Conservation (phyloP, 2,797 vertebrate species). For the Pithecia hirsuta region DNA sequence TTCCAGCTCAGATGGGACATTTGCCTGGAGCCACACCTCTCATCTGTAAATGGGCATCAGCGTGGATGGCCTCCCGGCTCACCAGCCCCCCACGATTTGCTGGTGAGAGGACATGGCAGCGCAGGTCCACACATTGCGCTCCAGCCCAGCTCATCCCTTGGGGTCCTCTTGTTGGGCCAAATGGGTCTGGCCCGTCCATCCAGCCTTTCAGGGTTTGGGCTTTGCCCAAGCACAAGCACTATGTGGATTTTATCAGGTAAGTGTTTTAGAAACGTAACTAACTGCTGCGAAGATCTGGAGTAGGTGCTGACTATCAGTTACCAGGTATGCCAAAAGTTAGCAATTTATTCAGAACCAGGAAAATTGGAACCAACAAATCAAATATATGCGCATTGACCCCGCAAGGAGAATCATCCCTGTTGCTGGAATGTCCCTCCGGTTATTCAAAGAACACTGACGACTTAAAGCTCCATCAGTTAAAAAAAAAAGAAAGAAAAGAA, state of each 20-base stretch:
- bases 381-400: fast-evolving
- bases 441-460: fast-evolving
- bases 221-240: fast-evolving
- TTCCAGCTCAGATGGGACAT: fast-evolving
- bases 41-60: fast-evolving
- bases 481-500: no score
- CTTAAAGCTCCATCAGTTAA: neutral
- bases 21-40: neutral
- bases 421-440: neutral
- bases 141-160: fast-evolving
- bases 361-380: neutral
- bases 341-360: neutral
- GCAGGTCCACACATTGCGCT: fast-evolving
- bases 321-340: neutral
- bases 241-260: neutral
- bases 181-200: fast-evolving
- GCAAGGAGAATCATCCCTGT: fast-evolving
- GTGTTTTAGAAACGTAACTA: neutral
- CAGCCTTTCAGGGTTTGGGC: neutral
- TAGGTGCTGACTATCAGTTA: neutral
- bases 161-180: neutral
- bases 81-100: fast-evolving
- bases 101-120: fast-evolving
- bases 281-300: neutral
- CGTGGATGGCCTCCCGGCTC: fast-evolving